Base-by-base conservation (phyloP, 1,140 invertebrate genomes). In the Aphelenchoides besseyi region DNA sequence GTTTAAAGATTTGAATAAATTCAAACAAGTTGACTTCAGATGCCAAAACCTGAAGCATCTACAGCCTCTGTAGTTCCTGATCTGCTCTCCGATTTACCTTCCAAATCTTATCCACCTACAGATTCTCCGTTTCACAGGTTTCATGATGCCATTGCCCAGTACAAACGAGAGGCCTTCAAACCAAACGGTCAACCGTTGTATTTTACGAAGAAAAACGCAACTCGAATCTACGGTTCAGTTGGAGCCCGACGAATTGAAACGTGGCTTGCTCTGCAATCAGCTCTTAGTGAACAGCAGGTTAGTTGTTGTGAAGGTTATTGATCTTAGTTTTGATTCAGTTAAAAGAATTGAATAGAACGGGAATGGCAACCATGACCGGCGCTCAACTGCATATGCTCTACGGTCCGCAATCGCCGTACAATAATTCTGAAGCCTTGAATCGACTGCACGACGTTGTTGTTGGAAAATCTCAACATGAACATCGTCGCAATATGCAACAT, bases 201-300 rank as follows among this genome's bases (percentile, higher is more conserved):
- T 62, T 80, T 80, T 23, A 79, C 77, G 3, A 79, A 78, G 67
- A 41, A 79, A 68, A 79, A 80, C 33, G 69, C 73, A 3, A 79
- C 66, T 26, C 36, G 28, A 41, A 73, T 72, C 9, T 67, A 30
- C 16, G 74, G 68, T 1, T 48, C 69, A 3, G 33, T 3, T 0
- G 63, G n/a, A 2, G 62, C 5, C 2, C 29, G 55, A 1, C n/a
- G 48, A 3, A 74, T 75, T 12, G 72, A 74, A 8, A 8, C 59
- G 16, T 71, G 16, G 16, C 12, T 69, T 16, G 29, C 12, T 2
- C 29, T 71, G 28, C 70, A 71, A 12, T 16, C n/a, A 26, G 73
- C 26, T 26, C 64, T 28, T 18, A 71, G 18, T 12, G 23, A 52
- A 26, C 48, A 74, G 32, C 18, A 76, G 2, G 30, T 74, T 16